Evolutionary conservation across 2,888 invertebrate species (phyloP).

Genomic region (Xanthia icteritia): DNA sequence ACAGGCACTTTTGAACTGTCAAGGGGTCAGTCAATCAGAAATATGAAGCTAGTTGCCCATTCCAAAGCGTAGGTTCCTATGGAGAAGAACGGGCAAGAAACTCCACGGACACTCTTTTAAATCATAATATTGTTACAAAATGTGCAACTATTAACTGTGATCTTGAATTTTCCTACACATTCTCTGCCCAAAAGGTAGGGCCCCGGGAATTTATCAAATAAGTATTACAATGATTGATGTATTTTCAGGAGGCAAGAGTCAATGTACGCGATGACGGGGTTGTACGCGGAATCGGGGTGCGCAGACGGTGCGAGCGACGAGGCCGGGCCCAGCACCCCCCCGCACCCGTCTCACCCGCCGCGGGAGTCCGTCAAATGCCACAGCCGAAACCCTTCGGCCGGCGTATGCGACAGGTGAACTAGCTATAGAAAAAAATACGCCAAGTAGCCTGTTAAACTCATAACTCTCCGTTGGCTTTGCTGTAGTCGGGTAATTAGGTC

Average conservation of each 20-base stretch:
- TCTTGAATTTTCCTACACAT: background rate
- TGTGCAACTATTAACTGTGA: background rate
- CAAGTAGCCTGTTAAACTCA: background rate
- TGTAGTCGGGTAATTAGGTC: background rate
- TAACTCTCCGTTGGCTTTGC: background rate
- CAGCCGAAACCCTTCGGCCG: constrained; percentile 95
- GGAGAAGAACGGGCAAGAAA: no score
- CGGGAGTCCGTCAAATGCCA: constrained; percentile 92
- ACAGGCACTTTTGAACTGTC: no score
- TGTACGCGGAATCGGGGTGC: constrained; percentile 94
- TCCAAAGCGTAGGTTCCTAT: no score
- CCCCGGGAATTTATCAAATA: background rate
- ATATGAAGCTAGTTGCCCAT: no score
- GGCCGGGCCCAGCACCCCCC: constrained; percentile 87
- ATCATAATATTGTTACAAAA: no score
- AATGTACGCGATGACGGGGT: constrained; percentile 96
- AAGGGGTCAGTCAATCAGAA: no score
- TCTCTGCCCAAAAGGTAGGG: background rate
- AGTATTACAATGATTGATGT: constrained; percentile 1
- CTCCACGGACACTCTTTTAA: no score
- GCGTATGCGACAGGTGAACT: constrained; percentile 92
- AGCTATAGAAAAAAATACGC: background rate
- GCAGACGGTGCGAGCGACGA: constrained; percentile 90
- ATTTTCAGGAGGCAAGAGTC: constrained; percentile 94
- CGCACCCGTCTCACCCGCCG: constrained; percentile 81